Evolutionary conservation across 2,888 invertebrate species (phyloP).

Genomic region (Eupeodes latifasciatus): DNA sequence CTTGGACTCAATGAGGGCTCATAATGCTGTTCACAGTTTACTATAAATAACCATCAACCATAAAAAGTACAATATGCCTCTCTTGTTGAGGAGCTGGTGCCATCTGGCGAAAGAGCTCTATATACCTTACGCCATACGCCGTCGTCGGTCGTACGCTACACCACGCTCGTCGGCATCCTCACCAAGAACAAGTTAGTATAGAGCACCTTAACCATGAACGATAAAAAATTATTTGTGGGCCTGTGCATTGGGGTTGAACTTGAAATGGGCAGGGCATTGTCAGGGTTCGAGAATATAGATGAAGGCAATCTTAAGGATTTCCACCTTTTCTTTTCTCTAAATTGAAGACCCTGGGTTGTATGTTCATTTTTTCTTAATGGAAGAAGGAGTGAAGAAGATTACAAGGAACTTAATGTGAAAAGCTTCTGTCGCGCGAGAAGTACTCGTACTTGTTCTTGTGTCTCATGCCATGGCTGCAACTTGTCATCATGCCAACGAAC

Average conservation of each 20-base stretch:
- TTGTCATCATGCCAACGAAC: conserved; percentile 48
- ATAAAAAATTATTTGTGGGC: conserved; percentile 62
- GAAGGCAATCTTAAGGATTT: conserved; percentile 23
- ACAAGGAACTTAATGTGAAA: conserved; percentile 69
- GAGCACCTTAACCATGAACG: conserved; percentile 33
- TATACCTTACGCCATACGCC: no score
- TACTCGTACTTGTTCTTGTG: neutral
- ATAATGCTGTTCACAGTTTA: conserved; percentile 71
- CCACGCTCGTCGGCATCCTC: neutral
- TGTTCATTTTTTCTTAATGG: neutral
- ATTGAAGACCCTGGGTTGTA: neutral
- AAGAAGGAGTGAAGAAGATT: conserved; percentile 44
- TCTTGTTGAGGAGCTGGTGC: conserved; percentile 27
- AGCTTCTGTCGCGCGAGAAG: conserved; percentile 64
- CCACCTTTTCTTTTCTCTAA: conserved; percentile 19
- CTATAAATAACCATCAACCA: conserved; percentile 72
- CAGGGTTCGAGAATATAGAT: conserved; percentile 25
- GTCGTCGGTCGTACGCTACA: neutral
- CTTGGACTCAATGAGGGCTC: conserved; percentile 65
- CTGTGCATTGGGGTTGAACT: conserved; percentile 40
- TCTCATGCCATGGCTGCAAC: conserved; percentile 35
- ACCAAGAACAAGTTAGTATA: neutral
- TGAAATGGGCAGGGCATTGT: conserved; percentile 16
- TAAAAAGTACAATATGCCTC: conserved; percentile 73
- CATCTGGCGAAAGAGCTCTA: conserved; percentile 40